Conservation (phyloP, 64 coral and sea anemone genomes). For the Pachyseris speciosa region DNA sequence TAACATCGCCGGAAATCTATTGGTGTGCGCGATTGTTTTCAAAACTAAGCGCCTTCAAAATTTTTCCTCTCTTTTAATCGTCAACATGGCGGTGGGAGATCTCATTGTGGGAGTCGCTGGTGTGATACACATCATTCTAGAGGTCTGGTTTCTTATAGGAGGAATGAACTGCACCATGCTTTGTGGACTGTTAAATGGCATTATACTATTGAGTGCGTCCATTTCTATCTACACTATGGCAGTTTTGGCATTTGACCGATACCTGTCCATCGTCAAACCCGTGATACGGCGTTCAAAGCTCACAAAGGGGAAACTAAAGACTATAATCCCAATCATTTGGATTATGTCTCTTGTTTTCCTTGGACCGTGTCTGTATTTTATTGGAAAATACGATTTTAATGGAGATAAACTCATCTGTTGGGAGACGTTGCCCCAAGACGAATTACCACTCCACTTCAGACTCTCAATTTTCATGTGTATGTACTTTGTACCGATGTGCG, state of each 20-base stretch:
- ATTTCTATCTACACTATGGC: conserved; percentile 48
- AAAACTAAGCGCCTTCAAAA: conserved; percentile 23
- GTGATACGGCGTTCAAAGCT: background rate
- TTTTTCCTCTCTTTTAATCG: conserved; percentile 34
- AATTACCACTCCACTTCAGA: conserved; percentile 9
- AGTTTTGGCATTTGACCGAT: conserved; percentile 38
- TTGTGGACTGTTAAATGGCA: conserved; percentile 2
- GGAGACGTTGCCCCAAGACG: background rate
- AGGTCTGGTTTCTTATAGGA: background rate
- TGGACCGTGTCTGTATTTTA: background rate
- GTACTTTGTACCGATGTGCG: conserved; percentile 26
- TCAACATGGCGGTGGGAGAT: conserved; percentile 47
- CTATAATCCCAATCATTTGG: conserved; percentile 42
- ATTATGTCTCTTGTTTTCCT: background rate
- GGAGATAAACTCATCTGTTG: conserved; percentile 8
- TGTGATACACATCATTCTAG: conserved; percentile 13
- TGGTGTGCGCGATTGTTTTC: conserved; percentile 25
- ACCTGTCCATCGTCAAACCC: conserved; percentile 37
- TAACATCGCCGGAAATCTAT: conserved; percentile 42
- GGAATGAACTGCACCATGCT: background rate
- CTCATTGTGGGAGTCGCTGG: background rate
- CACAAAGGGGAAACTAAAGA: conserved; percentile 31
- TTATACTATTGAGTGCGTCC: background rate
- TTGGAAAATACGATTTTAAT: background rate
- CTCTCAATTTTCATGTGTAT: background rate